A percentile compares a stretch with the other conserved stretches of the same genome.
Conservation (phyloP, 2,113 vertebrate genomes). For the Vulpes lagopus region DNA sequence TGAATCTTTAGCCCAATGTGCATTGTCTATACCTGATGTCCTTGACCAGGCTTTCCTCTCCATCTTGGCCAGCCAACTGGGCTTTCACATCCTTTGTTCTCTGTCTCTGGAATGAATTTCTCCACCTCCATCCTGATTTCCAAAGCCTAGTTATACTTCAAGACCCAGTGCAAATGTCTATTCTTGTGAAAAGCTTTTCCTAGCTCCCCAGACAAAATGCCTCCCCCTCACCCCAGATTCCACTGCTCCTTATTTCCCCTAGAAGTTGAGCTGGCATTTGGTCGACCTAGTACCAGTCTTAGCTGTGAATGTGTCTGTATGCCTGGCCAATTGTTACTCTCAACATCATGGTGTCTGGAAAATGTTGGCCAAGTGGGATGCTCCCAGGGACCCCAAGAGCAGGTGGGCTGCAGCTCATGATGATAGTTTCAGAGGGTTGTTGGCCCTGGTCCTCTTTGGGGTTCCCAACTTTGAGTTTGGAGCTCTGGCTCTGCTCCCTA, state of each 20-base stretch:
- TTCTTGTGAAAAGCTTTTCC: too few species aligned
- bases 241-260: neutral
- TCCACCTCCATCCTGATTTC: neutral
- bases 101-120: neutral
- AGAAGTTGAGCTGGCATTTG: neutral
- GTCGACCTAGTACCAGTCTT: neutral
- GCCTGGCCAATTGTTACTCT: neutral
- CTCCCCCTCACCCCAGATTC: too few species aligned
- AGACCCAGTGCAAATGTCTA: neutral
- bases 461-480: neutral
- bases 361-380: rapidly evolving
- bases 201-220: too few species aligned
- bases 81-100: neutral
- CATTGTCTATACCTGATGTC: rapidly evolving
- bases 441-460: neutral
- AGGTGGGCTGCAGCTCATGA: neutral
- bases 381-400: too few species aligned
- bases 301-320: neutral
- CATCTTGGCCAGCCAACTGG: neutral
- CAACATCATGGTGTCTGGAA: neutral
- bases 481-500: neutral
- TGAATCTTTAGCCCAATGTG: rapidly evolving
- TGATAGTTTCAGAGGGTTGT: rapidly evolving
- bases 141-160: neutral
- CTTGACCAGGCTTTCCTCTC: rapidly evolving